Percentiles rank a stretch among this genome's conserved stretches.
Evolutionary conservation across 2,797 vertebrate genomes (phyloP).

Genomic region (Pangasius djambal): DNA sequence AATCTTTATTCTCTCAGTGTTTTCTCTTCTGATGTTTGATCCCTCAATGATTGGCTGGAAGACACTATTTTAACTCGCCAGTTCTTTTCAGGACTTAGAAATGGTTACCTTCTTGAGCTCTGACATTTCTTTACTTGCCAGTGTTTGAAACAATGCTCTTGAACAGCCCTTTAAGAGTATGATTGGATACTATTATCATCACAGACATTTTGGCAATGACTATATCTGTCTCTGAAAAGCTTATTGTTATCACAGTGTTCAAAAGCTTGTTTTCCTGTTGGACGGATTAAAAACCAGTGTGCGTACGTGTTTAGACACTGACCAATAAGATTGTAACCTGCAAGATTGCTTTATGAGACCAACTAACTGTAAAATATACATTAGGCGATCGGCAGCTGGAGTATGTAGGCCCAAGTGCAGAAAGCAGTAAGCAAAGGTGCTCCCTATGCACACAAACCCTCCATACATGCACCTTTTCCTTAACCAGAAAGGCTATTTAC

Average conservation of each 20-base stretch:
- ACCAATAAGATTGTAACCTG: neutral
- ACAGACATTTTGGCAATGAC: neutral
- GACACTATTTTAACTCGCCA: neutral
- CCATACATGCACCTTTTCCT: too few relatives aligned
- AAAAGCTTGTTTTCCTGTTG: neutral
- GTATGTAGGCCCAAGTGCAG: neutral
- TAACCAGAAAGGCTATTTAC: neutral
- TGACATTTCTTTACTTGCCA: constrained; percentile 13
- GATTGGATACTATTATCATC: neutral
- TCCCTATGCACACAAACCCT: neutral
- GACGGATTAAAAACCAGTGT: neutral
- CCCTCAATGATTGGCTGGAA: neutral
- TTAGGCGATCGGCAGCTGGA: neutral
- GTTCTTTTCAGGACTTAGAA: neutral
- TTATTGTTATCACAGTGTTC: neutral
- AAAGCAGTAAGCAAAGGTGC: too few relatives aligned
- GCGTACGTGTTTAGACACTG: neutral
- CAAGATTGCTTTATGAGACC: neutral
- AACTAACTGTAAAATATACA: neutral
- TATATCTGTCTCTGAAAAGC: neutral
- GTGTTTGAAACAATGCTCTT: neutral
- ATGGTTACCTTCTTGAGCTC: neutral
- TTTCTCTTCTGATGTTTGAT: neutral
- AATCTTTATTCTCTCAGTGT: neutral
- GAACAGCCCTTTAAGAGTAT: neutral